phyloP scores from a whole-genome alignment of 2,888 invertebrate species.

The Cosmorhoe ocellata region DNA sequence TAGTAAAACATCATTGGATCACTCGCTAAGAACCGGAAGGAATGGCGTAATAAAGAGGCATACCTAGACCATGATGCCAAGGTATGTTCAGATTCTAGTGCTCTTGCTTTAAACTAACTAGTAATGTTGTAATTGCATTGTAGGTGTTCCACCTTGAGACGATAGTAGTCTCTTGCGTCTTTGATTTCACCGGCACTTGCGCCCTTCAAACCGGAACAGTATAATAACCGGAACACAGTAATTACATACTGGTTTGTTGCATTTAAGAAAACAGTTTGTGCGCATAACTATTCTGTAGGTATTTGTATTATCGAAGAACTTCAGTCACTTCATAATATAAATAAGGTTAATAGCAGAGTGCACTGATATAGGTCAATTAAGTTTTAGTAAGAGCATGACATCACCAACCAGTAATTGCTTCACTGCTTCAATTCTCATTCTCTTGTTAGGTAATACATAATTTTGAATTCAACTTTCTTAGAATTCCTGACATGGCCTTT shows the following conservation, averaged over 20 bases:
- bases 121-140: not conserved
- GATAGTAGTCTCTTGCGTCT: constrained; percentile 1
- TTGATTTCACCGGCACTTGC: constrained; percentile 18
- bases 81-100: too few species aligned
- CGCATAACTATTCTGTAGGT: not conserved
- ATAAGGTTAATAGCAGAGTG: constrained; percentile 13
- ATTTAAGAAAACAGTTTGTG: constrained; percentile 9
- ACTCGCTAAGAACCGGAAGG: too few species aligned
- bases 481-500: constrained; percentile 8
- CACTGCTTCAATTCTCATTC: not conserved
- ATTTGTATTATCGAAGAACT: constrained; percentile 4
- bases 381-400: constrained; percentile 51
- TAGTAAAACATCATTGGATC: too few species aligned
- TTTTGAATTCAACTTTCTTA: not conserved
- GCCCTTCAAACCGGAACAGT: constrained; percentile 20
- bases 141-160: constrained; percentile 12
- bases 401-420: constrained; percentile 1
- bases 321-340: constrained; percentile 2
- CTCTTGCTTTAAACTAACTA: not conserved
- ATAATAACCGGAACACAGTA: constrained; percentile 14
- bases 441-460: not conserved
- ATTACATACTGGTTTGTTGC: constrained; percentile 13
- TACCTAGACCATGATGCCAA: too few species aligned
- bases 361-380: constrained; percentile 31
- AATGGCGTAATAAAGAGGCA: too few species aligned